Base-by-base conservation (phyloP, 2,797 vertebrate species). In the Tenualosa ilisha region DNA sequence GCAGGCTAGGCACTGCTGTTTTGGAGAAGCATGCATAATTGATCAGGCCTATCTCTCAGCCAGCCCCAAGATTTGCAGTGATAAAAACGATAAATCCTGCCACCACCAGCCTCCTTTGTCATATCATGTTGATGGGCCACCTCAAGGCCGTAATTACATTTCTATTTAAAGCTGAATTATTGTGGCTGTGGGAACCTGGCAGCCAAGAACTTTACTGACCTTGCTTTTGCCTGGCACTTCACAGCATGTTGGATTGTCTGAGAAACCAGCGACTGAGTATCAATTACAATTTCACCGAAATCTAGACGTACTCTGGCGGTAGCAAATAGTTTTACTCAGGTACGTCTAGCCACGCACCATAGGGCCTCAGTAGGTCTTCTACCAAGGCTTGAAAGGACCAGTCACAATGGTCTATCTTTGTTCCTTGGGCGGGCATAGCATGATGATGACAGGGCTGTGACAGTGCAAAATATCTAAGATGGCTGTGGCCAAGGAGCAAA, bases 1-100 rank as follows among this genome's bases (percentile, higher is more conserved):
- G 86, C 88, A 86, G 61, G 68, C 59, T 59, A 12, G 50, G 50
- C 11, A 7, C 50, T 12, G 15, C 49, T 53, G 54, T 85, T 84
- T 82, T 50, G 79, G 84, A 82, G 53, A 59, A 8, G 68, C 68
- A 83, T 89, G 86, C 63, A 89, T 89, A 86, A 89, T 87, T 85
- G 22, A 88, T 75, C 53, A 3, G 68, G 20, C 65, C 46, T 31
- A 9, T 61, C 81, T 75, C 75, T 83, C 65, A 37, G 40, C 49
- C 61, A 51, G 50, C 56, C 22, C 72, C 3, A 20, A 72, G 84
- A 63, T 79, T 59, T 37, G 75, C 61, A 22, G 53, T 85, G 84
- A 87, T 82, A 59, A 81, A 81, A 87, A 85, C 82, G 15, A 83
- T 84, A 84, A 83, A 87, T 88, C 54, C 24, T 12, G 50, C 31